phyloP scores from a whole-genome alignment of 2,888 invertebrate species.

The Heliconius erato region DNA sequence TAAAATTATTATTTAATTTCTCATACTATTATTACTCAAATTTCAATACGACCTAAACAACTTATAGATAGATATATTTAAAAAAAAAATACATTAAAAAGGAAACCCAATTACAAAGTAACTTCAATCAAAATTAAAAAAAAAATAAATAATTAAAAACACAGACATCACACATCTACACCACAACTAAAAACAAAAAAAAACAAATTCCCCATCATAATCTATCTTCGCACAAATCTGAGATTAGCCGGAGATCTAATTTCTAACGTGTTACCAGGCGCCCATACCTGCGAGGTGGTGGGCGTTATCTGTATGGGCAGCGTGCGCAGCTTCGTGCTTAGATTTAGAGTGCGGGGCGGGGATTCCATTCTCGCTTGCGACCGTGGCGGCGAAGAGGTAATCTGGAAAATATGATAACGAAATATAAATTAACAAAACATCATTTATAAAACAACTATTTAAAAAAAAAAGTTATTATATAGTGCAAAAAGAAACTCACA shows the following conservation, averaged over 20 bases:
- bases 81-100: background rate
- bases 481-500: slow-evolving; percentile 66
- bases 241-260: slow-evolving; percentile 67
- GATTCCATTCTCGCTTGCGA: slow-evolving; percentile 64
- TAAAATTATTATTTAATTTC: too few relatives aligned
- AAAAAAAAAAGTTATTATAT: background rate
- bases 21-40: too few relatives aligned
- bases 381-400: slow-evolving; percentile 74
- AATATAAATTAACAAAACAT: background rate
- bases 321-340: slow-evolving; percentile 79
- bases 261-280: slow-evolving; percentile 76
- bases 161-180: background rate
- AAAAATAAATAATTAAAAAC: background rate
- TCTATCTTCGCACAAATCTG: slow-evolving; percentile 50
- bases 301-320: slow-evolving; percentile 80
- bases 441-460: background rate
- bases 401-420: slow-evolving; percentile 61
- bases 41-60: too few relatives aligned
- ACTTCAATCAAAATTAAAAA: background rate
- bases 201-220: slow-evolving; percentile 5
- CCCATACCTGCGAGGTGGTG: slow-evolving; percentile 81
- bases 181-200: background rate
- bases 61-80: too few relatives aligned
- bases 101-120: background rate
- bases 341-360: slow-evolving; percentile 75